A percentile compares a stretch with the other conserved stretches of the same genome.
Conservation (phyloP, 2,888 invertebrate genomes). For the Lycaena phlaeas region DNA sequence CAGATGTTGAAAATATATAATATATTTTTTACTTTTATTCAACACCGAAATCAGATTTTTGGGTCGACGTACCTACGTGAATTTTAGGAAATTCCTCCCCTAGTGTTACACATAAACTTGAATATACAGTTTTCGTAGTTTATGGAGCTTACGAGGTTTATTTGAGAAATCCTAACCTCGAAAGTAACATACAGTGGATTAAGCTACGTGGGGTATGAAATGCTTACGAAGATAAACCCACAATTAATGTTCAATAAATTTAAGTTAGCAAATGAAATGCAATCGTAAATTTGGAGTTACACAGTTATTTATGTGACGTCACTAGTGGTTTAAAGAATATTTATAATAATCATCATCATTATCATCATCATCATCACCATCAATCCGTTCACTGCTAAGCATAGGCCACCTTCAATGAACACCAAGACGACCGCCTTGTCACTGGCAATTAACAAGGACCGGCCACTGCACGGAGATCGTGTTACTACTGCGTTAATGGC, state of each 20-base stretch:
- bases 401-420: too few relatives aligned
- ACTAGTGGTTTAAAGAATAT: not conserved
- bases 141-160: constrained; percentile 7
- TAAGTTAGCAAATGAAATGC: constrained; percentile 2
- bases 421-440: not conserved
- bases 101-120: not conserved
- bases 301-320: not conserved
- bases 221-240: constrained; percentile 1
- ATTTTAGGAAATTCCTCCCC: not conserved
- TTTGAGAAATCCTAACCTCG: constrained; percentile 3
- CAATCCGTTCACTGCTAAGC: too few relatives aligned
- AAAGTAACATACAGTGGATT: constrained; percentile 7
- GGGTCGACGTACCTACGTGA: not conserved
- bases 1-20: too few relatives aligned
- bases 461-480: too few relatives aligned
- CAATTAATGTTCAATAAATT: constrained; percentile 7
- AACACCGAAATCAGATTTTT: not conserved
- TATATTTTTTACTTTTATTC: too few relatives aligned
- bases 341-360: not conserved
- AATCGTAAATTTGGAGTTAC: not conserved
- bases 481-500: too few relatives aligned
- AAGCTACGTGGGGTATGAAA: constrained; percentile 2
- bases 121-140: constrained; percentile 4
- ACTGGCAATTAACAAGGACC: too few relatives aligned
- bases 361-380: too few relatives aligned